These are phyloP conservation scores for Heliconius aoede DNA, from an alignment of 2,888 invertebrate genomes.

Conservation along the genomic window DNA sequence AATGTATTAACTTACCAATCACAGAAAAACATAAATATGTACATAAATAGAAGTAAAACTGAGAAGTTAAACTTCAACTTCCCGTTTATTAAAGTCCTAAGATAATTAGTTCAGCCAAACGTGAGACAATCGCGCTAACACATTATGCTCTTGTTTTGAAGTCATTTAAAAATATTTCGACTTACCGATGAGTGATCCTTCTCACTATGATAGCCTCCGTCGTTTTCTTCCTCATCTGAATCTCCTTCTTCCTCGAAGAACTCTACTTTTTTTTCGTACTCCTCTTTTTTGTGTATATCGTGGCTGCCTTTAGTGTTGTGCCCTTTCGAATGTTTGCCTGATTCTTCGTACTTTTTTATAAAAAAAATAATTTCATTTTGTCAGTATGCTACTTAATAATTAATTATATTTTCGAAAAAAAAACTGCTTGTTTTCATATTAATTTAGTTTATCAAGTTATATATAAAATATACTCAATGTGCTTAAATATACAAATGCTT, in stretches of 20 bases:
- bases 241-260: slow-evolving; percentile 90
- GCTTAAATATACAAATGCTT: no score
- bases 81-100: not conserved
- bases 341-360: slow-evolving; percentile 80
- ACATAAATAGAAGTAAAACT: no score
- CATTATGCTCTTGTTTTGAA: not conserved
- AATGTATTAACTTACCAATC: no score
- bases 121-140: no score
- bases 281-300: slow-evolving; percentile 89
- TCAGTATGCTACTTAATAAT: not conserved
- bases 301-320: slow-evolving; percentile 90
- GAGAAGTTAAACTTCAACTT: no score
- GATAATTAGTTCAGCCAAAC: no score
- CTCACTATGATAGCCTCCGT: slow-evolving; percentile 84
- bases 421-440: not conserved
- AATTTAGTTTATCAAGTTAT: not conserved
- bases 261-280: slow-evolving; percentile 89
- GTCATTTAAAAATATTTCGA: not conserved
- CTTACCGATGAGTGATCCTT: slow-evolving; percentile 70
- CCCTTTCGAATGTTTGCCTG: slow-evolving; percentile 88
- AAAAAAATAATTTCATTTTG: slow-evolving; percentile 2
- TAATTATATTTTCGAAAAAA: not conserved
- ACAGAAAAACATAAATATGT: no score
- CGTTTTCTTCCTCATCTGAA: slow-evolving; percentile 86
- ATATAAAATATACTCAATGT: not conserved